A percentile compares a stretch with the other conserved stretches of the same genome.
These are phyloP conservation scores for Peromyscus nudipes DNA, from an alignment of 2,797 vertebrate genomes.

Conservation along the genomic window DNA sequence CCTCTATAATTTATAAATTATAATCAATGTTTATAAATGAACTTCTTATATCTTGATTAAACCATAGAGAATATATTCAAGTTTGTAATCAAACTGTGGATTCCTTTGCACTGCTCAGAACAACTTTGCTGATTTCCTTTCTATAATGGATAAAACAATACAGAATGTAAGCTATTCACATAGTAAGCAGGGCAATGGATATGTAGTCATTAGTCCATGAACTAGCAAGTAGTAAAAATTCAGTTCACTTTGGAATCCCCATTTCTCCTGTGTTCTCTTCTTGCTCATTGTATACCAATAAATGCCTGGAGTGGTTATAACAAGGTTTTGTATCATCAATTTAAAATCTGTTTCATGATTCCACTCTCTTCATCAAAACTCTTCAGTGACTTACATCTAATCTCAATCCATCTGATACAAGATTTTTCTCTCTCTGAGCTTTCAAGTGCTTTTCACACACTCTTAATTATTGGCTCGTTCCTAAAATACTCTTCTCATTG, in stretches of 20 bases:
- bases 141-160: background rate
- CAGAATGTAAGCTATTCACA: background rate
- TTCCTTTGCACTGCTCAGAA: background rate
- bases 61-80: background rate
- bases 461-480: constrained; percentile 13
- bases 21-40: background rate
- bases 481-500: background rate
- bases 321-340: background rate
- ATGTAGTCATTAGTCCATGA: background rate
- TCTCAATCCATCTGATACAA: constrained; percentile 18
- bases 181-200: background rate
- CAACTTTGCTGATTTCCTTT: background rate
- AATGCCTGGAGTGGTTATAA: background rate
- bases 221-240: background rate
- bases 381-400: background rate
- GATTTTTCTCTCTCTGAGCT: background rate
- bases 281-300: background rate
- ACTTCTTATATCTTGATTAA: background rate
- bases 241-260: background rate
- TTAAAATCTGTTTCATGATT: constrained; percentile 22
- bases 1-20: background rate
- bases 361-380: background rate
- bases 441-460: background rate
- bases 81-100: background rate
- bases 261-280: background rate